phyloP scores from a whole-genome alignment of 1,140 invertebrate genomes.

The Drosophila teissieri region DNA sequence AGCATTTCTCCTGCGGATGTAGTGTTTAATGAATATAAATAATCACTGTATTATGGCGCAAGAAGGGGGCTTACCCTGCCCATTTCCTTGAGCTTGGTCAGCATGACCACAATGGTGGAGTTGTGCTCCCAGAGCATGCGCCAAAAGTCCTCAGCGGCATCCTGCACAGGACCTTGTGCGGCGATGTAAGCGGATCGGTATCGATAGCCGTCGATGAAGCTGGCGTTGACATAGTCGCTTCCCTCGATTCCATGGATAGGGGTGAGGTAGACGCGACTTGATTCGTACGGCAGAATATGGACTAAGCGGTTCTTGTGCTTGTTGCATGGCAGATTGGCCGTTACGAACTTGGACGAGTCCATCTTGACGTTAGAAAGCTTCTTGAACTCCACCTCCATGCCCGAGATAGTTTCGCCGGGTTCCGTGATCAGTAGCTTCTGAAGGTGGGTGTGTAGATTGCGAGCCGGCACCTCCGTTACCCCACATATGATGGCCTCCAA shows the following conservation, averaged over 20 bases:
- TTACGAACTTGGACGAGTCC: conserved; percentile 96
- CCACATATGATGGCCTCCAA: conserved; percentile 98
- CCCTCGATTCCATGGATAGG: conserved; percentile 96
- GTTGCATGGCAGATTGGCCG: conserved; percentile 97
- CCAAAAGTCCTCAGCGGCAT: conserved; percentile 99
- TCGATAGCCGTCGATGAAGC: conserved; percentile 97
- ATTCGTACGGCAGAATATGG: conserved; percentile 98
- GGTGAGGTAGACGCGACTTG: conserved; percentile 96
- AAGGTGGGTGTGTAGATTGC: conserved; percentile 96
- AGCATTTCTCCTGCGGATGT: conserved; percentile 94
- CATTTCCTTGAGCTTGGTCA: conserved; percentile 99
- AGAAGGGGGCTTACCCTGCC: conserved; percentile 90
- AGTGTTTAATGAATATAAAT: background rate
- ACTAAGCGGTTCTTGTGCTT: conserved; percentile 99
- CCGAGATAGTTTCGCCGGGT: conserved; percentile 94
- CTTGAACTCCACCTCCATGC: conserved; percentile 99
- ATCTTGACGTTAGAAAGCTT: conserved; percentile 97
- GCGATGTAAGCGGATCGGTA: conserved; percentile 98
- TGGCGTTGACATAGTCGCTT: conserved; percentile 99
- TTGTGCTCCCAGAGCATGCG: conserved; percentile 99
- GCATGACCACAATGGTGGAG: conserved; percentile 99
- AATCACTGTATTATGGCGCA: too few relatives aligned
- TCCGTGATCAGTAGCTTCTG: conserved; percentile 94
- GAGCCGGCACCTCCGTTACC: conserved; percentile 96
- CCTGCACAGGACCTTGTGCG: conserved; percentile 97